phyloP scores from a whole-genome alignment of 37 sponge, comb jelly and placozoan genomes.

The Hormiphora californensis region DNA sequence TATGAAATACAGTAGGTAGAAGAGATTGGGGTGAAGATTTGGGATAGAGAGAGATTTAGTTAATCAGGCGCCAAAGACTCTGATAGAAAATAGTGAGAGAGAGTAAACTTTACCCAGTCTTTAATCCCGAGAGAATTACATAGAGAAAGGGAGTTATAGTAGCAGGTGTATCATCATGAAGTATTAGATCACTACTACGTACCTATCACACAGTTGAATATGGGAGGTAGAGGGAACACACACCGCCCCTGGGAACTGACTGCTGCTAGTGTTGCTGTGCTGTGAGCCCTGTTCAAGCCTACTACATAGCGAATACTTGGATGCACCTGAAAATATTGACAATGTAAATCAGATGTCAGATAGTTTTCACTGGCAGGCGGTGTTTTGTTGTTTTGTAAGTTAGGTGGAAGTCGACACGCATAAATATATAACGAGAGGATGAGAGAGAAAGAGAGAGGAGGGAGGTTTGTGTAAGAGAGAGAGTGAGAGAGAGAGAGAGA shows the following conservation, averaged over 20 bases:
- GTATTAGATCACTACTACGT: neutral
- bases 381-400: too few relatives aligned
- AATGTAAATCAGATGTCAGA: too few relatives aligned
- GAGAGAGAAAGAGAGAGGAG: too few relatives aligned
- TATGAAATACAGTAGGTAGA: neutral
- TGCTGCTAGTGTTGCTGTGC: too few relatives aligned
- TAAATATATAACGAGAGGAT: too few relatives aligned
- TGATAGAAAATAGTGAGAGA: too few relatives aligned
- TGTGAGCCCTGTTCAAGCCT: neutral
- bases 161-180: neutral
- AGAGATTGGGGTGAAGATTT: neutral
- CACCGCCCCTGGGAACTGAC: slow-evolving; percentile 17
- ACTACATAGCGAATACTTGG: neutral
- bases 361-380: too few relatives aligned
- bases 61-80: neutral
- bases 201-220: slow-evolving; percentile 44
- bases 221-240: neutral
- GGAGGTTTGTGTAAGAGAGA: too few relatives aligned
- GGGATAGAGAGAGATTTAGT: neutral
- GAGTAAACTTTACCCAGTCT: too few relatives aligned
- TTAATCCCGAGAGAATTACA: too few relatives aligned
- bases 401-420: too few relatives aligned
- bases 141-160: too few relatives aligned
- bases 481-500: neutral
- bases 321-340: neutral